Base-by-base conservation (phyloP, 1,140 invertebrate species). In the Anadara kagoshimensis region DNA sequence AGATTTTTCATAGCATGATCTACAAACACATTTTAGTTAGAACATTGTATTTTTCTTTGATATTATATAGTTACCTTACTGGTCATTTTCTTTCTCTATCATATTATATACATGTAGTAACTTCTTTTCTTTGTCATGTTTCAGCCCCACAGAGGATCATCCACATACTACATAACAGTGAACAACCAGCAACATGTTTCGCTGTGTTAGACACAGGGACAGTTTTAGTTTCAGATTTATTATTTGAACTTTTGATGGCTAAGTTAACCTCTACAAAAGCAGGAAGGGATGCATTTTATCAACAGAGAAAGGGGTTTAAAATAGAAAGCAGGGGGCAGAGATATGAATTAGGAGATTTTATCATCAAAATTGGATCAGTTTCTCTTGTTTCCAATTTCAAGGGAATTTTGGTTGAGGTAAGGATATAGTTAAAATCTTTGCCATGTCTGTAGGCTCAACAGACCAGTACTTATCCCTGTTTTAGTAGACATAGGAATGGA, bases 101-200 rank as follows among this genome's bases (percentile, higher is more conserved):
- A 36, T 36, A 3, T 36, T 36, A 36, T 3, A n/a, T n/a, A n/a
- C n/a, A n/a, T n/a, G n/a, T n/a, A 36, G 7, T 36, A 36, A 36
- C 29, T 14, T 49, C 16, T 44, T 69, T 41, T n/a, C 44, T 63
- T 59, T 26, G 73, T 53, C 75, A 14, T 72, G 16, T 83, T 78
- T 43, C 69, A 88, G 91, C 89, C 64, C 85, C 92, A 56, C 93
- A 93, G 73, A 93, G 94, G 81, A 94, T 94, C 0, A 93, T 98
- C 0, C 95, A 98, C 88, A 93, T 98, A 16, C 90, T 98, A 1
- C 96, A 98, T 88, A 97, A 98, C 90, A 97, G 95, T 0, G 97
- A 99, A 87, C 95, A 97, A 82, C 97, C 97, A 1, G 95, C 95
- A 0, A 95, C 96, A 0, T 95, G 96, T 14, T 99, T 98, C 90